A percentile compares a stretch with the other conserved stretches of the same genome.
These are phyloP conservation scores for Timema podura DNA, from an alignment of 2,888 invertebrate genomes.

Conservation along the genomic window DNA sequence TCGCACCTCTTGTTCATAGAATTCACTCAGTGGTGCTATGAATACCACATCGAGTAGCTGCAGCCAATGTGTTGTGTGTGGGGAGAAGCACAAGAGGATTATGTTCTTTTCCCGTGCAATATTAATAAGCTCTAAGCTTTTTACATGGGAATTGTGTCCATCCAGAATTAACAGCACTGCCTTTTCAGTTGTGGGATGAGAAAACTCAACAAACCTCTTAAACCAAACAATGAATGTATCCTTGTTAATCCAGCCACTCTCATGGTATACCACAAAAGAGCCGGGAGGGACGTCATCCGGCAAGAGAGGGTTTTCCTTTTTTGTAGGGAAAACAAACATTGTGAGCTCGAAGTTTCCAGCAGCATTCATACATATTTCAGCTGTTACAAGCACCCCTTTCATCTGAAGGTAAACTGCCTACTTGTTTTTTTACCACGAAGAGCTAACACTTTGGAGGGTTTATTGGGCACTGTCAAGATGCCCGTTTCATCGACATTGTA, in stretches of 20 bases:
- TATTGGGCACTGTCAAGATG: constrained; percentile 38
- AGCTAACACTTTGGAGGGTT: constrained; percentile 37
- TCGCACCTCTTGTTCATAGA: no score
- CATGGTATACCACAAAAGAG: constrained; percentile 26
- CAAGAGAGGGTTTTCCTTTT: constrained; percentile 27
- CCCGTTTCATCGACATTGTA: constrained; percentile 42
- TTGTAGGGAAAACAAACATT: constrained; percentile 23
- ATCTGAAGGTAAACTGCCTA: constrained; percentile 38
- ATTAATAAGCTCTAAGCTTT: constrained; percentile 21
- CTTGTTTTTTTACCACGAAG: constrained; percentile 38
- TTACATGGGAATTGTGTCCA: constrained; percentile 29
- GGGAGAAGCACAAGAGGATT: no score
- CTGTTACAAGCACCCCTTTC: constrained; percentile 40
- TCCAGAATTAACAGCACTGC: constrained; percentile 33
- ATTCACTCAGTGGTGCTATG: no score
- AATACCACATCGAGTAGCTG: no score
- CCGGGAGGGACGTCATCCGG: constrained; percentile 30
- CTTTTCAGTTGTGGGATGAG: constrained; percentile 29
- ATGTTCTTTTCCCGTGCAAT: no score
- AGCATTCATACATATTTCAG: constrained; percentile 33
- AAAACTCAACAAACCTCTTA: constrained; percentile 27
- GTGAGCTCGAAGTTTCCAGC: constrained; percentile 29
- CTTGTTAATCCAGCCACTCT: constrained; percentile 32
- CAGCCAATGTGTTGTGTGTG: no score
- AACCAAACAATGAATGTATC: constrained; percentile 32